Conservation (phyloP, 2,113 vertebrate species). For the Oreotrochilus melanogaster region DNA sequence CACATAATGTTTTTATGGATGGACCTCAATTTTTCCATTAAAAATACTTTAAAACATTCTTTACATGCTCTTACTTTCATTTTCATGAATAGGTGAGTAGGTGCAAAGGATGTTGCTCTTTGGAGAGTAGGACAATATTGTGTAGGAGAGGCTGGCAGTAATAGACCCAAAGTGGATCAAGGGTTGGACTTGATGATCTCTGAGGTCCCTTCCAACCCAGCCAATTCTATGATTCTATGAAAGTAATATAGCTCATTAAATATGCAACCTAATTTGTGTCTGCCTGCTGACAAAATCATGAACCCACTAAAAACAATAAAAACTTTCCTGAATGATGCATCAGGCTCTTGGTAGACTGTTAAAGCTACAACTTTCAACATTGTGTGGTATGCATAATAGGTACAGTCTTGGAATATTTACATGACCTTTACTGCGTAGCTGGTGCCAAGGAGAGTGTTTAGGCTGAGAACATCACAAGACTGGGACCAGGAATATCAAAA, state of each 20-base stretch:
- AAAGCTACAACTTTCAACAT: neutral
- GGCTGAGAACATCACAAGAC: conserved; percentile 14
- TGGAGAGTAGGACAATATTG: neutral
- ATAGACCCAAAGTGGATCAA: neutral
- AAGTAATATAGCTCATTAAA: neutral
- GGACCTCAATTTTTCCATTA: neutral
- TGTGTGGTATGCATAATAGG: neutral
- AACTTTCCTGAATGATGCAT: neutral
- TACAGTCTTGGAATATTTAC: neutral
- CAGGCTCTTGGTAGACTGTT: neutral
- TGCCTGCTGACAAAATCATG: neutral
- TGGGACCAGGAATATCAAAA: conserved; percentile 14
- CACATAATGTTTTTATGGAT: neutral
- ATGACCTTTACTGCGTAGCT: neutral
- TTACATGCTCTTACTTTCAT: neutral
- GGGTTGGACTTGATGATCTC: no score
- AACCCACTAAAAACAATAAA: neutral
- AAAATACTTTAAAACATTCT: neutral
- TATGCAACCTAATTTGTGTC: neutral
- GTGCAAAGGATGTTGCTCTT: neutral
- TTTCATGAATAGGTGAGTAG: neutral
- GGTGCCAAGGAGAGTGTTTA: neutral
- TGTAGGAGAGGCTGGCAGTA: neutral
- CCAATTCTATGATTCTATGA: no score
- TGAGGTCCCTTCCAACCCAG: no score